Evolutionary conservation across 2,113 vertebrate genomes (phyloP).

Genomic region (Sylvietta virens): DNA sequence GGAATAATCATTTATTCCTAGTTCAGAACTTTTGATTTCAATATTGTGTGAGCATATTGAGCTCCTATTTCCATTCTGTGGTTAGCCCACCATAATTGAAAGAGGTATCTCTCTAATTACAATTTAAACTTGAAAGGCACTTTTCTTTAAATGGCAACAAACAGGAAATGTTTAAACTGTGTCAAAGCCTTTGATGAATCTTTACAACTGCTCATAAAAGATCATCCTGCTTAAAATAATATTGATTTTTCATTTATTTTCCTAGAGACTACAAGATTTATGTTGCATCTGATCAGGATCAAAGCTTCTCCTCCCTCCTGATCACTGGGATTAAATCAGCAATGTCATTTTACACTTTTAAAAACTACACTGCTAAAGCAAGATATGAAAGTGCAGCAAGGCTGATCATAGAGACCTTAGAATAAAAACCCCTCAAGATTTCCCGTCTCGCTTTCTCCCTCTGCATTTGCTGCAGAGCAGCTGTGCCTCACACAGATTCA

Average conservation of each 20-base stretch:
- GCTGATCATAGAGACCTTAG: slow-evolving; percentile 65
- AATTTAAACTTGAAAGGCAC: slow-evolving; percentile 43
- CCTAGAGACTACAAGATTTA: slow-evolving; percentile 51
- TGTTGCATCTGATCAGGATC: slow-evolving; percentile 65
- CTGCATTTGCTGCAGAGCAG: slow-evolving; percentile 76
- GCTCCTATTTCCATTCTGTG: background rate
- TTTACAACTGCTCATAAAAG: slow-evolving; percentile 56
- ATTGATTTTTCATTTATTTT: slow-evolving; percentile 62
- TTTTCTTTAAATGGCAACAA: slow-evolving; percentile 48
- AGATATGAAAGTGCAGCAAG: slow-evolving; percentile 63
- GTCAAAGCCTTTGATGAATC: slow-evolving; percentile 51
- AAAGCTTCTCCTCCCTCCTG: slow-evolving; percentile 49
- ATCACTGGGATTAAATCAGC: slow-evolving; percentile 52
- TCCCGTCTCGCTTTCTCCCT: slow-evolving; percentile 55
- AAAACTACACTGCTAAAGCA: slow-evolving; percentile 53
- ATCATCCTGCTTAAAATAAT: slow-evolving; percentile 62
- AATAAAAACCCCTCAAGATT: slow-evolving; percentile 76
- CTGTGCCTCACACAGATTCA: slow-evolving; percentile 82
- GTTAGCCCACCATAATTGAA: background rate
- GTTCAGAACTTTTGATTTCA: background rate
- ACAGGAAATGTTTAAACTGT: slow-evolving; percentile 45
- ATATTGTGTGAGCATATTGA: background rate
- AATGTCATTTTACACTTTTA: slow-evolving; percentile 63
- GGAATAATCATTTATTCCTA: background rate
- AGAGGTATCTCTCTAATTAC: slow-evolving; percentile 30